These are phyloP conservation scores for Paelopatides confundens DNA, from an alignment of 53 echinoderm and acorn worm genomes.

Conservation along the genomic window DNA sequence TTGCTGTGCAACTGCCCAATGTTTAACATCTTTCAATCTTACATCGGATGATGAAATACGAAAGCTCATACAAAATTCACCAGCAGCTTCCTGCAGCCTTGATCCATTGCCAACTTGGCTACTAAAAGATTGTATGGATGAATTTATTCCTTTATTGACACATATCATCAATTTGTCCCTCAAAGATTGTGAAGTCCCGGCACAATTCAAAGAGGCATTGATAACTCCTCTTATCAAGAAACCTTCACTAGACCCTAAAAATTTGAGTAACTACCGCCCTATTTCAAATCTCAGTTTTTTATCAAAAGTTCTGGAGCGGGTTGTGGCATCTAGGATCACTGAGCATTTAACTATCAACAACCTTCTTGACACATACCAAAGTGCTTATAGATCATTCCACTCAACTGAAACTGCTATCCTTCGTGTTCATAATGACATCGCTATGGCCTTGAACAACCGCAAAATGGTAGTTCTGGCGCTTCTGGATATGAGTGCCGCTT, in stretches of 20 bases:
- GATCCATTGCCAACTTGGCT: conserved; percentile 32
- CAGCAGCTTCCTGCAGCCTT: background rate
- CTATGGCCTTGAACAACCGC: background rate
- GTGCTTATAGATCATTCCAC: background rate
- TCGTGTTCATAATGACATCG: too few relatives aligned
- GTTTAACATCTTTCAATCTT: background rate
- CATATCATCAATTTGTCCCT: background rate
- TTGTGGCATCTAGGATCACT: background rate
- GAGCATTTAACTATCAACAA: background rate
- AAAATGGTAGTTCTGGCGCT: conserved; percentile 5
- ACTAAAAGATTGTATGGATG: too few relatives aligned
- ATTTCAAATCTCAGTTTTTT: conserved; percentile 2
- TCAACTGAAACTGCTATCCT: conserved; percentile 3
- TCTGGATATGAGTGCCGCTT: background rate
- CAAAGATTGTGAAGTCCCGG: background rate
- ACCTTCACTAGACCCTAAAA: background rate
- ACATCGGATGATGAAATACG: background rate
- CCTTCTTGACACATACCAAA: background rate
- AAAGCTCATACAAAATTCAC: background rate
- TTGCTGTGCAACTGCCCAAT: background rate
- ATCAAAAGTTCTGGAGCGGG: background rate
- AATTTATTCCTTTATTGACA: background rate
- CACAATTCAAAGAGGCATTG: background rate
- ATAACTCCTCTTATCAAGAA: conserved; percentile 12
- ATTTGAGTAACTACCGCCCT: background rate